phyloP scores from a whole-genome alignment of 2,113 vertebrate genomes.

The Cinclus cinclus region DNA sequence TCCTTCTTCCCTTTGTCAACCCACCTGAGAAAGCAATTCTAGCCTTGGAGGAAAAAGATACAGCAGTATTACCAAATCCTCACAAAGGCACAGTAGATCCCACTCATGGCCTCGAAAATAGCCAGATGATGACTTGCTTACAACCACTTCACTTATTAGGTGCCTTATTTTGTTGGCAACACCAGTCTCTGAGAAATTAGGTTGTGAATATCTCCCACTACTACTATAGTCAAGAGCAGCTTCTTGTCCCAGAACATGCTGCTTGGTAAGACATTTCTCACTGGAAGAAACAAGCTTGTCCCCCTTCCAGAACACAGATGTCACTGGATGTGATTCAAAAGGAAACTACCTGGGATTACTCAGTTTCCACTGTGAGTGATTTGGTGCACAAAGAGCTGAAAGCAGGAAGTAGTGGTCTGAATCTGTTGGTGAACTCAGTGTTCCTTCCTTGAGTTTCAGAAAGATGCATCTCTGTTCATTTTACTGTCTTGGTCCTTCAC shows the following conservation, averaged over 20 bases:
- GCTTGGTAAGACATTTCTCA: neutral
- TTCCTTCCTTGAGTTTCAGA: neutral
- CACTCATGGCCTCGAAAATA: neutral
- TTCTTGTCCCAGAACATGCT: neutral
- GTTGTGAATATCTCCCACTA: neutral
- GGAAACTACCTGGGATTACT: slow-evolving; percentile 54
- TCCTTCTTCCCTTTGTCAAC: neutral
- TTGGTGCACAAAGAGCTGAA: neutral
- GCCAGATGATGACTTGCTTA: neutral
- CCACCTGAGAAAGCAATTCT: neutral
- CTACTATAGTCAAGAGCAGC: neutral
- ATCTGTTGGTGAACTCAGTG: neutral
- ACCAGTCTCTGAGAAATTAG: neutral
- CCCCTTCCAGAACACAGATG: neutral
- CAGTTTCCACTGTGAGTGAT: slow-evolving; percentile 10
- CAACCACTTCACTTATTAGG: neutral
- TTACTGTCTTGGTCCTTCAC: neutral
- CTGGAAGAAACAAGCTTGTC: neutral
- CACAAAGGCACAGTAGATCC: neutral
- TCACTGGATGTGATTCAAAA: slow-evolving; percentile 8
- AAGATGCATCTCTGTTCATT: neutral
- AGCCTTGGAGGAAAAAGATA: neutral
- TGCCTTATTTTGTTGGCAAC: neutral
- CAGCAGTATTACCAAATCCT: neutral
- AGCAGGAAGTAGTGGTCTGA: neutral